Evolutionary conservation across 2,888 invertebrate species (phyloP).

Genomic region (Drosophila phalerata): DNA sequence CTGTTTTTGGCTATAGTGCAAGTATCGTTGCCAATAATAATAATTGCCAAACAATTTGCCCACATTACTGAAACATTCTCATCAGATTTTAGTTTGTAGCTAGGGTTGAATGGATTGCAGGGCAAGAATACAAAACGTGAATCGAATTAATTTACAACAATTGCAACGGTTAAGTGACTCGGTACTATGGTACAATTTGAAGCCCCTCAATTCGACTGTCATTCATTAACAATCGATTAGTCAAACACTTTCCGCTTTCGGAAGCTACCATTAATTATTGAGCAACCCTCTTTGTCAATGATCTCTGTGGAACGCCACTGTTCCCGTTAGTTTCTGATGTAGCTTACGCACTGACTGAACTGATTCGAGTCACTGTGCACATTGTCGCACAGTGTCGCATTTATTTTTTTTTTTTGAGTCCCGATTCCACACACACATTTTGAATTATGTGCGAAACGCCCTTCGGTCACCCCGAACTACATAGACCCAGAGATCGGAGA

Average conservation of each 20-base stretch:
- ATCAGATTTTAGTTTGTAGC: slow-evolving; percentile 5
- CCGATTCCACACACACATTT: slow-evolving; percentile 24
- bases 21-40: slow-evolving; percentile 37
- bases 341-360: slow-evolving; percentile 37
- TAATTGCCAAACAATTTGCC: slow-evolving; percentile 61
- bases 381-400: slow-evolving; percentile 27
- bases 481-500: slow-evolving; percentile 10
- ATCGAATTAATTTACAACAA: slow-evolving; percentile 74
- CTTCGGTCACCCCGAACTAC: slow-evolving; percentile 28
- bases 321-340: slow-evolving; percentile 7
- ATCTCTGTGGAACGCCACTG: slow-evolving; percentile 43
- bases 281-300: slow-evolving; percentile 55
- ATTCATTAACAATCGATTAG: slow-evolving; percentile 81
- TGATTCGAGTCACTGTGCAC: slow-evolving; percentile 49
- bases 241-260: slow-evolving; percentile 77
- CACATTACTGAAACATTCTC: slow-evolving; percentile 48
- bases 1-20: background rate
- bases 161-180: slow-evolving; percentile 76
- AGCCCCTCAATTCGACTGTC: slow-evolving; percentile 70
- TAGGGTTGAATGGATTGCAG: background rate
- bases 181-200: slow-evolving; percentile 40
- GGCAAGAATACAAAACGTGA: slow-evolving; percentile 49
- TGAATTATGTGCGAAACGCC: slow-evolving; percentile 57
- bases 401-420: slow-evolving; percentile 10
- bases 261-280: slow-evolving; percentile 71